phyloP scores from a whole-genome alignment of 2,797 vertebrate genomes.

The Melanotaenia parkinsoni region DNA sequence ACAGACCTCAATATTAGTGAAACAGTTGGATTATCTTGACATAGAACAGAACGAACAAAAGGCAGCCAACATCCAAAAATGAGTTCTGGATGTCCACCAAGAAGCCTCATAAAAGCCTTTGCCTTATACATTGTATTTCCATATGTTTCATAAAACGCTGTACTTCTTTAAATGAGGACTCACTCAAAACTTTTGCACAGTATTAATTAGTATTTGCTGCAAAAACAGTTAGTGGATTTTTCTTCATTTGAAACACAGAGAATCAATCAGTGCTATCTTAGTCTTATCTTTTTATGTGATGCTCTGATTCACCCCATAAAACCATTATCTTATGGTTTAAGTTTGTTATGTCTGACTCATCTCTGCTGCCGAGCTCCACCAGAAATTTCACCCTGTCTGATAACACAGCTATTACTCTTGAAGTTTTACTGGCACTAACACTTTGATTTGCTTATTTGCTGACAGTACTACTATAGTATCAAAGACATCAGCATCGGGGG shows the following conservation, averaged over 20 bases:
- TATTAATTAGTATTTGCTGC: background rate
- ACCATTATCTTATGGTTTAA: conserved; percentile 1
- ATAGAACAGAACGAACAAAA: background rate
- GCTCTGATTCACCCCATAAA: conserved; percentile 40
- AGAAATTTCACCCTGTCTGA: conserved; percentile 41
- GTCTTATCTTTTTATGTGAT: conserved; percentile 23
- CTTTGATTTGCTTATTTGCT: conserved; percentile 27
- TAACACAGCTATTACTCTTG: conserved; percentile 17
- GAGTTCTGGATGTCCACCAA: background rate
- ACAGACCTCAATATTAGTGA: background rate
- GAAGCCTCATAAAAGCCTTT: background rate
- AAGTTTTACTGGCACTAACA: conserved; percentile 4
- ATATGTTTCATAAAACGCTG: background rate
- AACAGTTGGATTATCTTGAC: background rate
- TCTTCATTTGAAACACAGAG: background rate
- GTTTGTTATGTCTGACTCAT: conserved; percentile 35
- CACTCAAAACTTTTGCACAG: background rate
- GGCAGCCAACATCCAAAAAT: background rate
- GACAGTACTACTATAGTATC: conserved; percentile 95
- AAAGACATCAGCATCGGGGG: conserved; percentile 95
- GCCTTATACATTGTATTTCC: background rate
- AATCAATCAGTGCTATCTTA: conserved; percentile 10
- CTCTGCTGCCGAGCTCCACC: conserved; percentile 17
- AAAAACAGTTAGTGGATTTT: background rate
- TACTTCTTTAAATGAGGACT: background rate